phyloP scores from a whole-genome alignment of 2,797 vertebrate species.

The Myripristis murdjan region DNA sequence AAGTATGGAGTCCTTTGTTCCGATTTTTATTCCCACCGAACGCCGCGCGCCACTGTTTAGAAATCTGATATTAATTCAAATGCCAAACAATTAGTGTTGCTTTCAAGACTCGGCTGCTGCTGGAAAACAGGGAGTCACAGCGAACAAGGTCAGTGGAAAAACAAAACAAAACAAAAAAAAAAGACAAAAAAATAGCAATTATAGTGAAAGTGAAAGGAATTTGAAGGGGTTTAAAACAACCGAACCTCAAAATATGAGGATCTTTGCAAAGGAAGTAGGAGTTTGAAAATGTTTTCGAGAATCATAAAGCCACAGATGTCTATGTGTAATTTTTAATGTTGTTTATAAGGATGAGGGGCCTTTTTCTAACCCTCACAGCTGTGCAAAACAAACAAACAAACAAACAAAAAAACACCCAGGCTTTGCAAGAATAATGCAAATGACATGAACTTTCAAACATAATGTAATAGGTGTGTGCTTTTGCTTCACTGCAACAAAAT shows the following conservation, averaged over 20 bases:
- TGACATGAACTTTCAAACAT: slow-evolving; percentile 5
- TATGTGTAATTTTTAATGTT: neutral
- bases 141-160: too few relatives aligned
- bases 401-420: neutral
- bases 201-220: too few relatives aligned
- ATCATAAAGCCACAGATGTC: neutral
- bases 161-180: too few relatives aligned
- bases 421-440: neutral
- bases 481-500: too few relatives aligned
- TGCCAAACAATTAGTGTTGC: neutral
- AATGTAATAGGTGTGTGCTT: slow-evolving; percentile 1
- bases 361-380: neutral
- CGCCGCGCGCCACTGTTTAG: slow-evolving; percentile 20
- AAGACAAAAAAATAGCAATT: too few relatives aligned
- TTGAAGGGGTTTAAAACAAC: too few relatives aligned
- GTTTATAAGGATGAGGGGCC: too few relatives aligned
- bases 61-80: slow-evolving; percentile 7
- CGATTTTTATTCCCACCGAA: neutral
- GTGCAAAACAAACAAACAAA: too few relatives aligned
- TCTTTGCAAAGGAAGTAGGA: too few relatives aligned
- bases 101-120: neutral
- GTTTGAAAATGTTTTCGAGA: neutral
- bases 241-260: too few relatives aligned
- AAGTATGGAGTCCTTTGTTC: slow-evolving; percentile 25
- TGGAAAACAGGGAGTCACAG: neutral